These are phyloP conservation scores for Contarinia nasturtii DNA, from an alignment of 1,140 invertebrate species.

Conservation along the genomic window DNA sequence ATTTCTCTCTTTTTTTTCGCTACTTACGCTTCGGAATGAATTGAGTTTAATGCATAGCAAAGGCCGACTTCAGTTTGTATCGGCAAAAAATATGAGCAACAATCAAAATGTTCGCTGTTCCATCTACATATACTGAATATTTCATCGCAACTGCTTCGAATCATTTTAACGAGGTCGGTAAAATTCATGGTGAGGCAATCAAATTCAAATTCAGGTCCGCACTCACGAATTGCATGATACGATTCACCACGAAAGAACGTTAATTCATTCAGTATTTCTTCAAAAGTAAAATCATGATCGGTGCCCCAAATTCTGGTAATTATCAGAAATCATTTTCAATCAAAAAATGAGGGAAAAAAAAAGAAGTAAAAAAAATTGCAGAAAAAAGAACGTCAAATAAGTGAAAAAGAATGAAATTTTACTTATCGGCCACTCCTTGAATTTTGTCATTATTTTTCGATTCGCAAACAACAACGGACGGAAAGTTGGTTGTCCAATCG, in stretches of 20 bases:
- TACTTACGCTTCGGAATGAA: conserved; percentile 13
- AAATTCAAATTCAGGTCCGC: conserved; percentile 24
- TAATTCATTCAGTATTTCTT: conserved; percentile 44
- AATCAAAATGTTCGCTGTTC: conserved; percentile 37
- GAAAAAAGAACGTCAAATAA: background rate
- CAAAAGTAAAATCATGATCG: conserved; percentile 43
- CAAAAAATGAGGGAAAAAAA: too few relatives aligned
- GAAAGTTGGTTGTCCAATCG: conserved; percentile 47
- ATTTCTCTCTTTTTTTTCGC: too few relatives aligned
- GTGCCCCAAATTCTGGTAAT: conserved; percentile 37
- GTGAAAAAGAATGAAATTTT: conserved; percentile 2
- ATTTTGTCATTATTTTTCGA: conserved; percentile 35
- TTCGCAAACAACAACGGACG: conserved; percentile 42
- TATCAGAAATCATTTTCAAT: too few relatives aligned
- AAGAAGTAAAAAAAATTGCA: background rate
- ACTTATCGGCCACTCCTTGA: conserved; percentile 37
- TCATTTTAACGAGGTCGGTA: conserved; percentile 31
- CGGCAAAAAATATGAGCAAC: conserved; percentile 39
- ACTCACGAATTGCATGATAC: conserved; percentile 42
- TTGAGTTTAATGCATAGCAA: conserved; percentile 41
- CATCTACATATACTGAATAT: conserved; percentile 36
- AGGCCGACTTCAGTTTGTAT: conserved; percentile 42
- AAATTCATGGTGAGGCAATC: conserved; percentile 34
- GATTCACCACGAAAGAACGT: conserved; percentile 42
- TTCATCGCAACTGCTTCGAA: conserved; percentile 34